These are phyloP conservation scores for Orthosia cruda DNA, from an alignment of 2,888 invertebrate genomes.

Conservation along the genomic window DNA sequence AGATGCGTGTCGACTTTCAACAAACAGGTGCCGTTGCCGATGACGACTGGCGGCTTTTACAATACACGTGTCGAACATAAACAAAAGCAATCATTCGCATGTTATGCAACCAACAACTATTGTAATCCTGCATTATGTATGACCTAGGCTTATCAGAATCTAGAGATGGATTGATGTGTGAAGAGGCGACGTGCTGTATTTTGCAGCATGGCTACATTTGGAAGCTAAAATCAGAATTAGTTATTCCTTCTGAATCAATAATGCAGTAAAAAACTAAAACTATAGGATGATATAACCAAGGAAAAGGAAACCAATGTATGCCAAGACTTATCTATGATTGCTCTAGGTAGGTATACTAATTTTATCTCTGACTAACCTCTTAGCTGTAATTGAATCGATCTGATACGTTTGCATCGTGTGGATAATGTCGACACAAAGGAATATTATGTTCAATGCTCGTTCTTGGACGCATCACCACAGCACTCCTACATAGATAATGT, in stretches of 20 bases:
- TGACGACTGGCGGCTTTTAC: slow-evolving; percentile 26
- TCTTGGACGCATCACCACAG: slow-evolving; percentile 73
- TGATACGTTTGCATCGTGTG: slow-evolving; percentile 62
- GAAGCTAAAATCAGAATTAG: not conserved
- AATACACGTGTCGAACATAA: slow-evolving; percentile 53
- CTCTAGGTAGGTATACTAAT: not conserved
- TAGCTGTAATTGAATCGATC: slow-evolving; percentile 44
- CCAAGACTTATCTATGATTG: not conserved
- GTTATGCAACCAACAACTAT: slow-evolving; percentile 45
- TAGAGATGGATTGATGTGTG: slow-evolving; percentile 22
- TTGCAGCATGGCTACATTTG: not conserved
- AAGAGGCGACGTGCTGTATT: not conserved
- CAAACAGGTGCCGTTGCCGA: slow-evolving; percentile 25
- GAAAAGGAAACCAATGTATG: not conserved
- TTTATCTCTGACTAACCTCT: slow-evolving; percentile 14
- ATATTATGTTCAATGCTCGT: slow-evolving; percentile 65
- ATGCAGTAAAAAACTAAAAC: not conserved
- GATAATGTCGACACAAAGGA: slow-evolving; percentile 81
- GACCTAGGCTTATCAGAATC: slow-evolving; percentile 7
- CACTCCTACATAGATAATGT: slow-evolving; percentile 64
- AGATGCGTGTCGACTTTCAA: slow-evolving; percentile 38
- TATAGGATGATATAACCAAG: not conserved
- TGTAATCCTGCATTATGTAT: slow-evolving; percentile 1
- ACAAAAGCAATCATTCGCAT: slow-evolving; percentile 46
- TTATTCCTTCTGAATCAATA: not conserved